Conservation (phyloP, 2,113 vertebrate species). For the Oncorhynchus mykiss region DNA sequence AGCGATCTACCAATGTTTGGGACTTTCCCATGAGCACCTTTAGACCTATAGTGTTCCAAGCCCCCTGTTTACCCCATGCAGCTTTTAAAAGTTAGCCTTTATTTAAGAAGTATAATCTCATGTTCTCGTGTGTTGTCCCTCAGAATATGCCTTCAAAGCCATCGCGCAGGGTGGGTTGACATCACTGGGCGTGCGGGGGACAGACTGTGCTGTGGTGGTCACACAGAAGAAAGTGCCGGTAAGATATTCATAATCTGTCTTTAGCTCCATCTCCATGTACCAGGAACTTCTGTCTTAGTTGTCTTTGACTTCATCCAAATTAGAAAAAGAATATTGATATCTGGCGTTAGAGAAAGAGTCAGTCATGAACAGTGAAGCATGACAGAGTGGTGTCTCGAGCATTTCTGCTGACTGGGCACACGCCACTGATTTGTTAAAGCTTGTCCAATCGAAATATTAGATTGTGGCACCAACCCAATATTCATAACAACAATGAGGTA, state of each 20-base stretch:
- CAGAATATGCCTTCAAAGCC: constrained; percentile 81
- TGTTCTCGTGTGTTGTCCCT: neutral
- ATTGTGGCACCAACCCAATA: neutral
- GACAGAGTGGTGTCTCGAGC: constrained; percentile 8
- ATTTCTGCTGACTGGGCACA: neutral
- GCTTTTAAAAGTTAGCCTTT: no score
- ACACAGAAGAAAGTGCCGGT: constrained; percentile 81
- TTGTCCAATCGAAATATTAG: neutral
- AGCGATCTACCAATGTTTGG: neutral
- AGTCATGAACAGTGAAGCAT: neutral
- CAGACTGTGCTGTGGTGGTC: constrained; percentile 69
- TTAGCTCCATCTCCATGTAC: no score
- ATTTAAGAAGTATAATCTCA: no score
- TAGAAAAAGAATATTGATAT: no score
- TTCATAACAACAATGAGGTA: neutral
- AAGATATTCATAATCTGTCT: constrained; percentile 19
- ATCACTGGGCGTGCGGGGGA: constrained; percentile 71
- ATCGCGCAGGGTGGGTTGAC: constrained; percentile 71
- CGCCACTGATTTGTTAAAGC: neutral
- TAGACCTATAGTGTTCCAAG: neutral
- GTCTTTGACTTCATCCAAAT: neutral
- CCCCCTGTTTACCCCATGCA: neutral
- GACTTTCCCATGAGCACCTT: no score
- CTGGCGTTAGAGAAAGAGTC: neutral
- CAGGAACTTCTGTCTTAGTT: neutral